Base-by-base conservation (phyloP, 2,888 invertebrate species). In the Nysson spinosus region DNA sequence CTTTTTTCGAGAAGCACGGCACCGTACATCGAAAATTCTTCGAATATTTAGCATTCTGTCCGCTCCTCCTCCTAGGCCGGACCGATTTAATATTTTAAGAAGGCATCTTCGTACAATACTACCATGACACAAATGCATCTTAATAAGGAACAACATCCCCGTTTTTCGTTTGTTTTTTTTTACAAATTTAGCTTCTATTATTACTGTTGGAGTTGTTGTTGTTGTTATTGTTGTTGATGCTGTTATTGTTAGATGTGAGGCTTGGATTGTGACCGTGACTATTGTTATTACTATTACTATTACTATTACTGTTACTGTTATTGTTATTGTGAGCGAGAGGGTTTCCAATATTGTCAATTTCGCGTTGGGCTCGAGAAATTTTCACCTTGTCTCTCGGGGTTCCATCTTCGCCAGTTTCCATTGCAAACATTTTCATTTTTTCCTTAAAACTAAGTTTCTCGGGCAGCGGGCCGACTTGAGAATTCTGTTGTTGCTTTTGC, bases 351-450 rank as follows among this genome's bases (percentile, higher is more conserved):
- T 90, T 91, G 83, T 97, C 97, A 85, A 97, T 97, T 87, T 97
- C 96, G 75, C 97, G 92, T 88, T 98, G 97, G 52, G 97, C 97
- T 79, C 96, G 92, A 30, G 98, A 98, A 87, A 96, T 96, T 90
- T 98, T 98, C 58, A 97, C 94, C 90, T 97, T 97, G 87, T 97
- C 96, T 88, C 95, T 94, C 72, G 97, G 97, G 65, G 97, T 96
- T 83, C 93, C 92, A 80, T 94, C 92, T 85, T 98, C 97, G 34
- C 98, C 98, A 9, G 97, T 94, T 89, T 98, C 98, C 89, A 95
- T 92, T 35, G 98, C 99, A 89, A 99, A 99, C 95, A 98, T 96
- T 89, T 97, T 97, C 98, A 99, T 99, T 89, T 99, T 99, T 88
- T 99, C 99, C 87, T 97, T 95, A 89, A 99, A 99, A 57, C 96